Base-by-base conservation (phyloP, 2,888 invertebrate species). In the Griposia aprilina region DNA sequence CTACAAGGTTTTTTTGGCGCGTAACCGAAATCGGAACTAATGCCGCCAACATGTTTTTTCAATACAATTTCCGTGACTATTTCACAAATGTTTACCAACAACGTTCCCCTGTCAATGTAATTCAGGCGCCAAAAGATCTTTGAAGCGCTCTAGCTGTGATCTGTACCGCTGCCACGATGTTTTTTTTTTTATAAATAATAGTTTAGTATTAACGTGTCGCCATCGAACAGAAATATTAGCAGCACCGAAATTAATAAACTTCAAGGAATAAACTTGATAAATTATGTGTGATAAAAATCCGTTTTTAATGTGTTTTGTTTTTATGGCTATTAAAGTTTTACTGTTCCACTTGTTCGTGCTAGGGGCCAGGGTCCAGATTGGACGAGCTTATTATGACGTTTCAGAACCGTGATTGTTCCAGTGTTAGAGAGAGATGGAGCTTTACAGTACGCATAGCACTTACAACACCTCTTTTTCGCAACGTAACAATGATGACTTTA, bases 171-270 rank as follows among this genome's bases (percentile, higher is more conserved):
- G 7, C n/a, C 23, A 30, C 15, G 82, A n/a, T n/a, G 1, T 30
- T 73, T 74, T 62, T n/a, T 0, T 30, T 73, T 74, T 62, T 23
- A 41, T 17, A 45, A 17, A 30, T n/a, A n/a, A 52, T 62, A 52
- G 20, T 10, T 76, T 75, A 60, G 75, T 30, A 48, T 17, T n/a
- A 23, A 36, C 6, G 1, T 26, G 10, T 41, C 20, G 8, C 23
- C 26, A 71, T 26, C 5, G 8, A 55, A 13, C 1, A 74, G n/a
- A n/a, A 48, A 20, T 41, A 48, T 30, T 66, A 62, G 17, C 17
- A 30, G 26, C 10, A 74, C 36, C 17, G 52, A 76, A 45, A 52
- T 76, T 41, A 75, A 26, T 17, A 30, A 20, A 23, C 20, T 36
- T 69, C 8, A 68, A n/a, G 3, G 17, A 41, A 50, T 36, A 30